Conservation (phyloP, 2,113 vertebrate genomes). For the Pao palembangensis region DNA sequence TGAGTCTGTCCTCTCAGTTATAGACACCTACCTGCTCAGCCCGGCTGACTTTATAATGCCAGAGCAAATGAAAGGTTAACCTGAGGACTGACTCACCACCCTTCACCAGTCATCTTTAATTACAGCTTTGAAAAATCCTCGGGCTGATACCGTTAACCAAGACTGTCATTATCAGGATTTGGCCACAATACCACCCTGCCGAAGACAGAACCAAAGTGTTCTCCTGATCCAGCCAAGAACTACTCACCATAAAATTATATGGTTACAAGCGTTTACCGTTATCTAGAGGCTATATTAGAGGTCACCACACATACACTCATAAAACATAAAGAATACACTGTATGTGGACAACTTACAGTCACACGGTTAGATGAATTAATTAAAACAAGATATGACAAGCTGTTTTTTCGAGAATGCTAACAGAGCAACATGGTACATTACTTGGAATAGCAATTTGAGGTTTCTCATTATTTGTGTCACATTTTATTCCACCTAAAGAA, state of each 20-base stretch:
- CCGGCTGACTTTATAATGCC: constrained; percentile 25
- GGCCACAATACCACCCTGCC: constrained; percentile 3
- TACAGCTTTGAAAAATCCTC: constrained; percentile 4
- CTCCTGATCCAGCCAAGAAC: constrained; percentile 34
- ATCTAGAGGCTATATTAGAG: constrained; percentile 17
- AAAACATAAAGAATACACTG: too few species aligned
- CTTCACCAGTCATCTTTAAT: constrained; percentile 37
- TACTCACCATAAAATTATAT: constrained; percentile 34
- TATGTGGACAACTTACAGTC: too few species aligned
- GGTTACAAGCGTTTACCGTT: constrained; percentile 8
- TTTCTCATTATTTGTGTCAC: too few species aligned
- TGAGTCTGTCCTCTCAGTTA: neutral
- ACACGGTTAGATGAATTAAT: too few species aligned
- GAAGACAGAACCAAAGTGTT: neutral
- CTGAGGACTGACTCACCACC: constrained; percentile 12
- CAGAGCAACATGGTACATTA: too few species aligned
- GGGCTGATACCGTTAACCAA: constrained; percentile 29
- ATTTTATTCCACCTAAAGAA: too few species aligned
- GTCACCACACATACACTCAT: constrained; percentile 1
- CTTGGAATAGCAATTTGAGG: too few species aligned
- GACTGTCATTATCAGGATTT: constrained; percentile 44
- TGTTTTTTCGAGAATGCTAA: too few species aligned
- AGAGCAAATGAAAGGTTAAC: constrained; percentile 7
- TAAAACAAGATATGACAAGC: too few species aligned
- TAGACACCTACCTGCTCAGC: neutral